These are phyloP conservation scores for Myrmecobius fasciatus DNA, from an alignment of 2,113 vertebrate genomes.

Conservation along the genomic window DNA sequence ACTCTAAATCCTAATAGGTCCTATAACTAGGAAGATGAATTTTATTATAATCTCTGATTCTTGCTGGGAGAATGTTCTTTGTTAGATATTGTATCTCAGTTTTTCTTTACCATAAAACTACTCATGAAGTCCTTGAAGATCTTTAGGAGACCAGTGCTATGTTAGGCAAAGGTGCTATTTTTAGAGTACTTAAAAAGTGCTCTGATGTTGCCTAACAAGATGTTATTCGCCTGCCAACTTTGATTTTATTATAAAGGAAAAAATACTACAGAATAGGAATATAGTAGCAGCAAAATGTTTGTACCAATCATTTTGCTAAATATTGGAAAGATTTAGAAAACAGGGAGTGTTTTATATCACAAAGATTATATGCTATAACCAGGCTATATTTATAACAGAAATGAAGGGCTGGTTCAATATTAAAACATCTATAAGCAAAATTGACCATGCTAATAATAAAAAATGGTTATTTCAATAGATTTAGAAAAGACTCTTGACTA, in stretches of 20 bases:
- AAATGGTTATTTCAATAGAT: background rate
- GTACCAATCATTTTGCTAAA: background rate
- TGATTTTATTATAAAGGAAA: background rate
- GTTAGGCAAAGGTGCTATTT: background rate
- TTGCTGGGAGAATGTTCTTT: background rate
- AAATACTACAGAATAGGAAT: background rate
- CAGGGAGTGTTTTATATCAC: background rate
- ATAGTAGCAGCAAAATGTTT: background rate
- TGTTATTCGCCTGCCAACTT: background rate
- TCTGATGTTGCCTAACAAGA: background rate
- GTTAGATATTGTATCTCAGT: background rate
- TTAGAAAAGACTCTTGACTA: background rate
- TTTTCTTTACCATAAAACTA: background rate
- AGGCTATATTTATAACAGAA: background rate
- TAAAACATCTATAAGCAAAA: background rate
- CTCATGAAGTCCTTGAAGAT: background rate
- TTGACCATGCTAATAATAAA: background rate
- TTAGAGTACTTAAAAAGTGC: background rate
- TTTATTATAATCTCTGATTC: background rate
- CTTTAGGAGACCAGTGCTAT: background rate
- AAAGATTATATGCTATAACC: background rate
- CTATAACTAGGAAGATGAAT: background rate
- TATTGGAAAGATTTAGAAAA: background rate
- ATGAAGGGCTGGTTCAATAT: background rate
- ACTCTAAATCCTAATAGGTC: background rate